Evolutionary conservation across 2,888 invertebrate genomes (phyloP).

Genomic region (Hirtodrosophila alboralis): DNA sequence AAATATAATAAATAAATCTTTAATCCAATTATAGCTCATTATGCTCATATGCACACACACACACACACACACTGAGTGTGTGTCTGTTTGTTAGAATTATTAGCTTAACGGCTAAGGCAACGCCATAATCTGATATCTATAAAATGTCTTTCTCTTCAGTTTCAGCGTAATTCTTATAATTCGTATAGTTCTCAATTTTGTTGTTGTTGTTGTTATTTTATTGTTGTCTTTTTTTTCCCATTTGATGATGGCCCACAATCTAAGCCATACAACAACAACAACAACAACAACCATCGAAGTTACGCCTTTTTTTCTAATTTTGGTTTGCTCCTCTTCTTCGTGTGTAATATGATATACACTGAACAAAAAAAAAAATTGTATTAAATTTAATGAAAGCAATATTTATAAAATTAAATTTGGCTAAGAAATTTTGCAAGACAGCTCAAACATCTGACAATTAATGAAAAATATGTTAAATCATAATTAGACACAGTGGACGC

Average conservation of each 20-base stretch:
- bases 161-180: conserved; percentile 76
- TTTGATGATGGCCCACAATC: conserved; percentile 53
- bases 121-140: conserved; percentile 72
- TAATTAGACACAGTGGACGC: no score
- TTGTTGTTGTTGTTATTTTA: conserved; percentile 15
- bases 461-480: no score
- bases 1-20: conserved; percentile 76
- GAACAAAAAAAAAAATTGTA: no score
- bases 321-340: conserved; percentile 36
- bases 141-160: conserved; percentile 60
- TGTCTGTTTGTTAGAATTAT: conserved; percentile 52
- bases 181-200: conserved; percentile 59
- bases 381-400: no score
- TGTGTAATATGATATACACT: conserved; percentile 32
- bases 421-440: no score
- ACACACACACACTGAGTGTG: conserved; percentile 14
- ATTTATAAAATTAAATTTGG: no score
- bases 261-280: conserved; percentile 26
- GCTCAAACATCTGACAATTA: no score
- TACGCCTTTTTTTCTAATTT: conserved; percentile 68
- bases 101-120: conserved; percentile 67
- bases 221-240: conserved; percentile 18
- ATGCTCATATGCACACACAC: conserved; percentile 71
- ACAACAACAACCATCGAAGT: conserved; percentile 23
- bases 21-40: conserved; percentile 81